Base-by-base conservation (phyloP, 2,888 invertebrate genomes). In the Scaptomyza polygonia region DNA sequence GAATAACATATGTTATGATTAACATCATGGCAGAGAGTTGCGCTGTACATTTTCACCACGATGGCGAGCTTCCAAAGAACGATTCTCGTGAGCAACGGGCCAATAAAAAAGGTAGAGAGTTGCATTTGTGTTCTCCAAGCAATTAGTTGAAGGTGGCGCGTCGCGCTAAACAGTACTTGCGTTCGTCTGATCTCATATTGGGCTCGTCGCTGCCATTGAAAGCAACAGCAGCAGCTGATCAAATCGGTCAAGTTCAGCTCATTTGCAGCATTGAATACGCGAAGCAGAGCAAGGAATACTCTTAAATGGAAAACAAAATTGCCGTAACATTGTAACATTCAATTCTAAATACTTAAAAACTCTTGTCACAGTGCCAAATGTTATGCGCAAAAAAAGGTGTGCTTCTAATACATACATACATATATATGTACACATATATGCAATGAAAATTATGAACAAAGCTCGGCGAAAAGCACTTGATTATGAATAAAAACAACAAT, bases 201-300 rank as follows among this genome's bases (percentile, higher is more conserved):
- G 14, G 34, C 36, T 36, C 14, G n/a, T 21, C 25, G 25, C 30
- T 45, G 29, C 9, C 16, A 21, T 43, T 14, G 8, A 32, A 40
- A n/a, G 30, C 32, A 29, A 29, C 34, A 18, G 30, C 48, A 68
- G 56, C 83, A 62, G 63, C 62, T 67, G 63, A n/a, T 47, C 59
- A 83, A 79, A 78, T 83, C 89, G 86, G 87, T 89, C 87, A 87
- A 87, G 87, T 87, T 87, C 89, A 81, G 72, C 61, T 67, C 61
- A 62, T 66, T 68, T 53, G 47, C 47, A 64, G 64, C 39, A 43
- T 25, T 53, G 27, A 51, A 42, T 43, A 47, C n/a, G 36, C n/a
- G 32, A 49, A 16, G n/a, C 32, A 47, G 12, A 30, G 32, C 45
- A 55, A 29, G 51, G 42, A 51, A 52, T 43, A 21, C 40, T 44